Evolutionary conservation across 1,140 invertebrate genomes (phyloP).

Genomic region (Drosophila equinoxialis): DNA sequence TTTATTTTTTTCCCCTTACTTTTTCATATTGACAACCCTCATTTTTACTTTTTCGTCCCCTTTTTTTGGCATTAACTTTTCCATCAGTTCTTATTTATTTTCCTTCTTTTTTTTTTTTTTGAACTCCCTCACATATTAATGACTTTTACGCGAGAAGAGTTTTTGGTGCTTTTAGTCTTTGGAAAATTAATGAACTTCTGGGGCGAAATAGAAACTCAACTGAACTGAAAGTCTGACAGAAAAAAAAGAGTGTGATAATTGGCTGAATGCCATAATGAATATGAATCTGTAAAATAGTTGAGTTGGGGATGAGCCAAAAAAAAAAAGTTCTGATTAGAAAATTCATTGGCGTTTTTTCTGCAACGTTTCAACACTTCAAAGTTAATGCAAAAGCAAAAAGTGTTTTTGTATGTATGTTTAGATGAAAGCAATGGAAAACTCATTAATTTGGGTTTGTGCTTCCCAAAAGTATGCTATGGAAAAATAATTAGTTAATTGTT

Average conservation of each 20-base stretch:
- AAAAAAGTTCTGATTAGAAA: background rate
- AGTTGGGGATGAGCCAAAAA: background rate
- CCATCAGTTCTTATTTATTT: slow-evolving; percentile 8
- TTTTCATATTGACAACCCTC: background rate
- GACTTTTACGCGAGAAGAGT: slow-evolving; percentile 5
- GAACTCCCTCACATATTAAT: slow-evolving; percentile 3
- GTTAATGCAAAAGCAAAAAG: background rate
- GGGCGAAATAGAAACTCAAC: background rate
- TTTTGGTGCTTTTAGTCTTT: slow-evolving; percentile 8
- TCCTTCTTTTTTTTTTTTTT: too few species aligned
- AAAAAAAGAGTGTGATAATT: slow-evolving; percentile 30
- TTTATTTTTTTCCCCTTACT: too few species aligned
- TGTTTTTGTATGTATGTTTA: too few species aligned
- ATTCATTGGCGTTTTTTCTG: background rate
- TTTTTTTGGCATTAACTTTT: slow-evolving; percentile 10
- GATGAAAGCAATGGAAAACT: too few species aligned
- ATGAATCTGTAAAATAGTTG: slow-evolving; percentile 23
- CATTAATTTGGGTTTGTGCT: too few species aligned
- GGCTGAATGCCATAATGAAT: slow-evolving; percentile 44
- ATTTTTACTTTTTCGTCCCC: background rate
- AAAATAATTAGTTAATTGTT: too few species aligned
- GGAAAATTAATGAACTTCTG: slow-evolving; percentile 25
- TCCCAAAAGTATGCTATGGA: too few species aligned
- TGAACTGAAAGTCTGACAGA: background rate
- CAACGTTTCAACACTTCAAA: background rate